Evolutionary conservation across 2,797 vertebrate species (phyloP), one percentile per base, ranked within the genome.

Genomic region (Poecile montanus): DNA sequence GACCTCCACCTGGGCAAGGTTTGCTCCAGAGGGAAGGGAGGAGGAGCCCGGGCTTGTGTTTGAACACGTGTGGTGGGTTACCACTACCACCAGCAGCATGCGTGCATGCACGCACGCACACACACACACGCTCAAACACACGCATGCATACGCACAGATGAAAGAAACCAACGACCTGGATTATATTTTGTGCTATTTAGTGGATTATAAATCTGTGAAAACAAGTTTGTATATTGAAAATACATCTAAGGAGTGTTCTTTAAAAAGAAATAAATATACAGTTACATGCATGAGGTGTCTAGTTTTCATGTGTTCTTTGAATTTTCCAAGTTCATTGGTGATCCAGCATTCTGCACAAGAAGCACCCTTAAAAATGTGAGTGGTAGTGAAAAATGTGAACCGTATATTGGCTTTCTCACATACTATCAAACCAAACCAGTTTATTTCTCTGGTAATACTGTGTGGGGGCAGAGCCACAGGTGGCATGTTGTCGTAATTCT

Each of bases 191-290:
- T 99, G 99, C 99, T 98, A 98, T 99, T 98, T 98, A 98, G 98
- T 99, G 98, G 98, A 98, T 98, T 98, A 98, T 98, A 98, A 98
- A 98, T 99, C 98, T 99, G 98, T 99, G 98, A 98, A 98, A 99
- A 97, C 97, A 97, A 98, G 98, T 98, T 98, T 99, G 98, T 98
- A 98, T 98, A 98, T 95, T 98, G 98, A 98, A 98, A 98, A 97
- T 98, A 98, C 98, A 98, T 98, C 97, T 98, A 98, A 98, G 98
- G 98, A 99, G 99, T 99, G 98, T 99, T 99, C 99, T 99, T 99
- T 99, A 99, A 98, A 99, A 99, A 99, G 99, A 99, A 99, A 99
- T 99, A 98, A 99, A 98, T 97, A 99, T 98, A 98, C 98, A 98
- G 97, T 98, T 98, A 98, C 97, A 97, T 98, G 97, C 96, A 97